These are phyloP conservation scores for Coboldia fuscipes DNA, from an alignment of 1,140 invertebrate species.

Conservation along the genomic window DNA sequence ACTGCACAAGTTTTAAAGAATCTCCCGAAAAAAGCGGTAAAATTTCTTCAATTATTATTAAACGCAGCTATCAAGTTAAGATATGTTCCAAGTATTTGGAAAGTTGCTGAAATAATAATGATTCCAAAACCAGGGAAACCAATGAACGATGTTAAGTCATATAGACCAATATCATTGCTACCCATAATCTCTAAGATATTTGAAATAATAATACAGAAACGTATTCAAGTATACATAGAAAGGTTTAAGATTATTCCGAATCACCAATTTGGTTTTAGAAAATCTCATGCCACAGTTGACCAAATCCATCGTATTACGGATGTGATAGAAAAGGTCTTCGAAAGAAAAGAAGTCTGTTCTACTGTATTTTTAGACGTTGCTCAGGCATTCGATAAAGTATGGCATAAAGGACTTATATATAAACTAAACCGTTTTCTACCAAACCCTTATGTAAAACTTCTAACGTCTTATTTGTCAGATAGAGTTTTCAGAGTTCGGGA, in stretches of 20 bases:
- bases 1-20: too few relatives aligned
- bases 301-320: conserved; percentile 9
- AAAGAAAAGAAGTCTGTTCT: conserved; percentile 10
- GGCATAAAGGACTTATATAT: conserved; percentile 15
- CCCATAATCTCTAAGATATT: conserved; percentile 13
- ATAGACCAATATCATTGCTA: conserved; percentile 15
- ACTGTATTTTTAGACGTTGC: conserved; percentile 10
- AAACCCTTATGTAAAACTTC: conserved; percentile 6
- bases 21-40: too few relatives aligned
- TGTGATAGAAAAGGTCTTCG: conserved; percentile 6
- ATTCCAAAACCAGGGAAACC: conserved; percentile 14
- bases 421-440: conserved; percentile 9
- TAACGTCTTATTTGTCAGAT: conserved; percentile 9
- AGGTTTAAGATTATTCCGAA: conserved; percentile 8
- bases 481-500: conserved; percentile 9
- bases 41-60: too few relatives aligned
- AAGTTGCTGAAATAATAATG: conserved; percentile 15
- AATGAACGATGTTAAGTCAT: conserved; percentile 8
- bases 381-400: conserved; percentile 17
- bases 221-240: conserved; percentile 8
- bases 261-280: conserved; percentile 16
- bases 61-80: conserved; percentile 3
- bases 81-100: conserved; percentile 12
- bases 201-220: conserved; percentile 12
- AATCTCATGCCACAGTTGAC: conserved; percentile 10